These are phyloP conservation scores for Brachypalpus laphriformis DNA, from an alignment of 2,888 invertebrate genomes.

Conservation along the genomic window DNA sequence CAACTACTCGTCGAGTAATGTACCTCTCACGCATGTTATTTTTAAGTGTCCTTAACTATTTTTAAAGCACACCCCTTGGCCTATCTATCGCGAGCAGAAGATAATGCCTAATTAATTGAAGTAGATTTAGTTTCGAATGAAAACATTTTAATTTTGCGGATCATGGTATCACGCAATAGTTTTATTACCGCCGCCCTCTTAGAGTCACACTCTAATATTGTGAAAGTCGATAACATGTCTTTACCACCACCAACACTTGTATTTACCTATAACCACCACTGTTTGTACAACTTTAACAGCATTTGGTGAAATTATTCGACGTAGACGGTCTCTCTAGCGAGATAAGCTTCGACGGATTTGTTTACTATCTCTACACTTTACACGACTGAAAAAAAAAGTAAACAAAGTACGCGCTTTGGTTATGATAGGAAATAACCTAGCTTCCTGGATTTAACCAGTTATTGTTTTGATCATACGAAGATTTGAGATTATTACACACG, in stretches of 20 bases:
- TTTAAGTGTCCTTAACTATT: constrained; percentile 30
- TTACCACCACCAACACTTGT: neutral
- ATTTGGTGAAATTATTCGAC: constrained; percentile 7
- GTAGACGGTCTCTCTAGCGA: neutral
- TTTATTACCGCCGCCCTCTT: constrained; percentile 10
- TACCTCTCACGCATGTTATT: neutral
- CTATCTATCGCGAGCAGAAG: neutral
- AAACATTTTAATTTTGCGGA: neutral
- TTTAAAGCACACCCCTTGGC: constrained; percentile 4
- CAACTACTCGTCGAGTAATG: neutral
- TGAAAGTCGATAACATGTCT: neutral
- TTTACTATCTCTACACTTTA: constrained; percentile 24
- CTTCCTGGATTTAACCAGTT: constrained; percentile 56
- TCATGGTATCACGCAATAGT: constrained; percentile 10
- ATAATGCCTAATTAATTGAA: constrained; percentile 6
- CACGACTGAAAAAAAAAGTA: constrained; percentile 2
- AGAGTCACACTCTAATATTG: neutral
- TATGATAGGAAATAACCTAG: neutral
- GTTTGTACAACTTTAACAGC: neutral
- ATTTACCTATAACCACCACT: neutral
- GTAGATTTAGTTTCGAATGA: neutral
- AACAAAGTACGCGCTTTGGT: neutral
- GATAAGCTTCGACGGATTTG: constrained; percentile 49
- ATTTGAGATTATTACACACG: constrained; percentile 17
- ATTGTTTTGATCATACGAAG: constrained; percentile 11